A percentile compares a stretch with the other conserved stretches of the same genome.
phyloP scores from a whole-genome alignment of 1,140 invertebrate genomes.

The Lanistes nyassanus region DNA sequence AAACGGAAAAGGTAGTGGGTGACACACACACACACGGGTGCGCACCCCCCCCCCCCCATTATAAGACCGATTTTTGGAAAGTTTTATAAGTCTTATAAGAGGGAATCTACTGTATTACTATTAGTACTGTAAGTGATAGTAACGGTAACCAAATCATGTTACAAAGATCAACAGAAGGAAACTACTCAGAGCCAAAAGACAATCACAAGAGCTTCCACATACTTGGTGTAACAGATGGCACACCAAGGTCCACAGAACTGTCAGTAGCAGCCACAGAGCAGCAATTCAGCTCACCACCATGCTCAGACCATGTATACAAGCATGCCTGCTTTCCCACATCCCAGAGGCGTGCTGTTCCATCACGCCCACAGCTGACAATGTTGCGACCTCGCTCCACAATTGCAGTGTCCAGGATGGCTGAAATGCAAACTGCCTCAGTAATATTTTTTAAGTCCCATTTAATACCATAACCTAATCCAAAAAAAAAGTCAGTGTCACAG shows the following conservation, averaged over 20 bases:
- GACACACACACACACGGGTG: no score
- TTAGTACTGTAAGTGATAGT: no score
- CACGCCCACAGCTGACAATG: slow-evolving; percentile 78
- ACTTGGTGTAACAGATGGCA: slow-evolving; percentile 47
- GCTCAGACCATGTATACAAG: slow-evolving; percentile 69
- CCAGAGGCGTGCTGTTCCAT: slow-evolving; percentile 78
- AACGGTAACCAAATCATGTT: no score
- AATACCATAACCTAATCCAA: not conserved
- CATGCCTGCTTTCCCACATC: slow-evolving; percentile 75
- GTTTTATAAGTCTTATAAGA: not conserved
- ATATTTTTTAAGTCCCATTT: no score
- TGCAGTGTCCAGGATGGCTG: slow-evolving; percentile 74
- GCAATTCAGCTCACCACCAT: slow-evolving; percentile 68
- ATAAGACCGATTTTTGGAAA: no score
- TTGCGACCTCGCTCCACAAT: slow-evolving; percentile 80
- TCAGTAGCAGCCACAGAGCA: slow-evolving; percentile 62
- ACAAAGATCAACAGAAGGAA: no score
- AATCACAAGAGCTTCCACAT: slow-evolving; percentile 26
- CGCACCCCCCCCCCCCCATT: no score
- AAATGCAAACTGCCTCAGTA: not conserved
- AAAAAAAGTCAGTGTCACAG: not conserved
- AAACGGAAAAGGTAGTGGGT: no score
- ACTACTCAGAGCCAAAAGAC: no score
- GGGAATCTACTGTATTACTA: no score
- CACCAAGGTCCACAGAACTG: slow-evolving; percentile 59